Conservation (phyloP, 2,797 vertebrate genomes). For the Sebastes hopkinsi region DNA sequence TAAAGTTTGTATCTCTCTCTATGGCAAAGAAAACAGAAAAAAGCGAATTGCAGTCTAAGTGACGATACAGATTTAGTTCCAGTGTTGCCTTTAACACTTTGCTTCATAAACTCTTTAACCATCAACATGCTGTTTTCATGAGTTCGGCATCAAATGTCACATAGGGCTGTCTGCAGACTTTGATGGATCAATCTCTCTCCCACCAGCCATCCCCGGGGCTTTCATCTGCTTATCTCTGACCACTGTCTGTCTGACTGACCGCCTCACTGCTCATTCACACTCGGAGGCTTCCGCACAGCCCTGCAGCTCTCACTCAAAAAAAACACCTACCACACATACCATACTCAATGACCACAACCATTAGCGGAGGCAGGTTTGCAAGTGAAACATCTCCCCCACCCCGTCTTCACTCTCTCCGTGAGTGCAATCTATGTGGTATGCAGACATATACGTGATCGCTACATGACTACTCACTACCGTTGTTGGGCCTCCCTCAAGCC, state of each 20-base stretch:
- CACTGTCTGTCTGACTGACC: slow-evolving; percentile 80
- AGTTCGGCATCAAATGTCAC: slow-evolving; percentile 76
- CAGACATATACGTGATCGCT: slow-evolving; percentile 1
- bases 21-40: background rate
- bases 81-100: slow-evolving; percentile 12
- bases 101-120: slow-evolving; percentile 23
- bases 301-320: slow-evolving; percentile 45
- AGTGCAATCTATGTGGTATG: slow-evolving; percentile 13
- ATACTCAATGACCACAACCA: slow-evolving; percentile 53
- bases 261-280: slow-evolving; percentile 76
- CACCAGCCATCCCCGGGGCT: slow-evolving; percentile 73
- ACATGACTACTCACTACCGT: background rate
- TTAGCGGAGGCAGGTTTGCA: slow-evolving; percentile 35
- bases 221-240: slow-evolving; percentile 83
- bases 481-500: slow-evolving; percentile 42
- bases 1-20: background rate
- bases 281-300: slow-evolving; percentile 59
- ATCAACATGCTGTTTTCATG: slow-evolving; percentile 49
- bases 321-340: slow-evolving; percentile 39
- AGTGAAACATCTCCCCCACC: slow-evolving; percentile 9
- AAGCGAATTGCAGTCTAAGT: background rate
- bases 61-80: slow-evolving; percentile 11
- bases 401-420: background rate
- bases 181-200: slow-evolving; percentile 81
- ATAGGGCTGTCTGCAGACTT: slow-evolving; percentile 62